These are phyloP conservation scores for Cheilosia pagana DNA, from an alignment of 2,888 invertebrate species.

Conservation along the genomic window DNA sequence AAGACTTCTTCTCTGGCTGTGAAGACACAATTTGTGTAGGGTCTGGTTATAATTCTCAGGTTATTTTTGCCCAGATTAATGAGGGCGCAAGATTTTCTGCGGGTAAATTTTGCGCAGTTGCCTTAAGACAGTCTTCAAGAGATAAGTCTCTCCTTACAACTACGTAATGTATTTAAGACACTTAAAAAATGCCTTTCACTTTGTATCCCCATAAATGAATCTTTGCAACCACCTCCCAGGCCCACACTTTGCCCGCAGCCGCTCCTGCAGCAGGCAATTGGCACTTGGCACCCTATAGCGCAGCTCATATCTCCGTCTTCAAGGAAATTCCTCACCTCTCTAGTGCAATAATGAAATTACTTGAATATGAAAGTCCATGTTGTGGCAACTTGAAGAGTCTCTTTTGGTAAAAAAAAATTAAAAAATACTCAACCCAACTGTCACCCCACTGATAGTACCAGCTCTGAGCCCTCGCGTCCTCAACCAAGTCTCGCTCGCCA, in stretches of 20 bases:
- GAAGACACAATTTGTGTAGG: too few relatives aligned
- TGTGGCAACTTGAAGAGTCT: constrained; percentile 21
- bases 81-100: too few relatives aligned
- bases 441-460: constrained; percentile 37
- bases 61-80: too few relatives aligned
- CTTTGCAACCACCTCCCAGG: not conserved
- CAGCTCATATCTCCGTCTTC: constrained; percentile 8
- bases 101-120: too few relatives aligned
- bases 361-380: constrained; percentile 54
- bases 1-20: too few relatives aligned
- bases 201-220: too few relatives aligned
- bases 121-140: too few relatives aligned
- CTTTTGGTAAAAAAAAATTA: not conserved
- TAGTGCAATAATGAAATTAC: not conserved
- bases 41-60: too few relatives aligned
- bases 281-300: not conserved
- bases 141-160: too few relatives aligned
- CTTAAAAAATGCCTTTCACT: too few relatives aligned
- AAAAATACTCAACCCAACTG: constrained; percentile 16
- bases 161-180: too few relatives aligned
- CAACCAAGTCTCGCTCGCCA: not conserved
- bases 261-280: not conserved
- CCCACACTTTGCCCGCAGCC: not conserved
- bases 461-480: not conserved
- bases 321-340: constrained; percentile 2